Conservation (phyloP, 2,888 invertebrate genomes). For the Melinaea marsaeus region DNA sequence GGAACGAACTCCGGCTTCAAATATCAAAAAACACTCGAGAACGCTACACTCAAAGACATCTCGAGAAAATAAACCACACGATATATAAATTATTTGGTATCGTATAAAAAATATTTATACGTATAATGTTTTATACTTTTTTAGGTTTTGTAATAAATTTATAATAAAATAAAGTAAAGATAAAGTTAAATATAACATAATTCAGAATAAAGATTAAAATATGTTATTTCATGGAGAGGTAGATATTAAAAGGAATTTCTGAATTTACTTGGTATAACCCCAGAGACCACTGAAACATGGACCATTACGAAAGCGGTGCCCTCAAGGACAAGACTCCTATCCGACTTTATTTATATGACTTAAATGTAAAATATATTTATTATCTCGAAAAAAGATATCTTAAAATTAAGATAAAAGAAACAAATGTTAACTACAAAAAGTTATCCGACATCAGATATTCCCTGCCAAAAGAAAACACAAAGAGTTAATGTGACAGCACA, state of each 20-base stretch:
- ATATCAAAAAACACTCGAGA: constrained; percentile 29
- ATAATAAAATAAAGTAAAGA: too few species aligned
- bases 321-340: constrained; percentile 16
- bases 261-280: constrained; percentile 24
- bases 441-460: constrained; percentile 22
- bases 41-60: constrained; percentile 19
- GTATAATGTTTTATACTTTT: not conserved
- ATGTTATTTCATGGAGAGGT: too few species aligned
- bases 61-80: constrained; percentile 27
- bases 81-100: constrained; percentile 16
- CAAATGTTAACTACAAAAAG: constrained; percentile 1
- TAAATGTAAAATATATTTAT: too few species aligned
- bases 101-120: too few species aligned
- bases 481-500: constrained; percentile 54
- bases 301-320: constrained; percentile 18
- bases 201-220: too few species aligned
- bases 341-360: not conserved
- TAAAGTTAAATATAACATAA: too few species aligned
- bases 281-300: constrained; percentile 27
- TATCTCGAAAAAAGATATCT: not conserved
- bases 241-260: constrained; percentile 26
- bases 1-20: constrained; percentile 18
- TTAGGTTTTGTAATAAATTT: too few species aligned
- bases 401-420: constrained; percentile 1
- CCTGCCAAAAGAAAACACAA: constrained; percentile 32